A percentile compares a stretch with the other conserved stretches of the same genome.
Evolutionary conservation across 2,113 vertebrate species (phyloP).

Genomic region (Brachypodius melanocephalos): DNA sequence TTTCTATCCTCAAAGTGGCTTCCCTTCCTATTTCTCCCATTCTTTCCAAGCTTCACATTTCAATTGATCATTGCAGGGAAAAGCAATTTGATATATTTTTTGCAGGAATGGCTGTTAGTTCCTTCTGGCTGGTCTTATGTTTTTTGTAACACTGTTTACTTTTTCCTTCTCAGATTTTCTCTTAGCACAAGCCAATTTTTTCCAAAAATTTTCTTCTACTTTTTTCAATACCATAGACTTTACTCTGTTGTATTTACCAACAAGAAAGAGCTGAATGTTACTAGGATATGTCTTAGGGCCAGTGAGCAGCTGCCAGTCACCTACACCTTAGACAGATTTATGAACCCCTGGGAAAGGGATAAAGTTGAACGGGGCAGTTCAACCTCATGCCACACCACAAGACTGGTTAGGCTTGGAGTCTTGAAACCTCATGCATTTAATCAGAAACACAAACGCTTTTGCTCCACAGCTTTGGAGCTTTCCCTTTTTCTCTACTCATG

Average conservation of each 20-base stretch:
- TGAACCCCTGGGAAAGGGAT: not conserved
- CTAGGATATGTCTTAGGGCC: not conserved
- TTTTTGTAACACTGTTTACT: not conserved
- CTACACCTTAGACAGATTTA: not conserved
- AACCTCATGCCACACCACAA: not conserved
- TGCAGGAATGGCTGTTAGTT: not conserved
- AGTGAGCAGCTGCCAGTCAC: not conserved
- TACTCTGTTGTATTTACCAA: not conserved
- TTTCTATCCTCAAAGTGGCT: not conserved
- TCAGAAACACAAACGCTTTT: not conserved
- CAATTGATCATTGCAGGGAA: not conserved
- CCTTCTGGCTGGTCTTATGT: not conserved
- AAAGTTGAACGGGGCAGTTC: fast-evolving
- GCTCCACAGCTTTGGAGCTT: too few relatives aligned
- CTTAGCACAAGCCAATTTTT: not conserved
- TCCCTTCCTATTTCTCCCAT: not conserved
- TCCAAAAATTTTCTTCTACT: not conserved
- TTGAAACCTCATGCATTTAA: not conserved
- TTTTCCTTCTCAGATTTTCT: not conserved
- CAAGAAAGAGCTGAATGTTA: not conserved
- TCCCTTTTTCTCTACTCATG: fast-evolving
- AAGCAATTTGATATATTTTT: not conserved
- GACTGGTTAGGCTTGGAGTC: not conserved
- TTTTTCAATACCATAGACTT: not conserved
- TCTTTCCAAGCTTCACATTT: not conserved